Conservation (phyloP, 2,797 vertebrate species). For the Podarcis lilfordi region DNA sequence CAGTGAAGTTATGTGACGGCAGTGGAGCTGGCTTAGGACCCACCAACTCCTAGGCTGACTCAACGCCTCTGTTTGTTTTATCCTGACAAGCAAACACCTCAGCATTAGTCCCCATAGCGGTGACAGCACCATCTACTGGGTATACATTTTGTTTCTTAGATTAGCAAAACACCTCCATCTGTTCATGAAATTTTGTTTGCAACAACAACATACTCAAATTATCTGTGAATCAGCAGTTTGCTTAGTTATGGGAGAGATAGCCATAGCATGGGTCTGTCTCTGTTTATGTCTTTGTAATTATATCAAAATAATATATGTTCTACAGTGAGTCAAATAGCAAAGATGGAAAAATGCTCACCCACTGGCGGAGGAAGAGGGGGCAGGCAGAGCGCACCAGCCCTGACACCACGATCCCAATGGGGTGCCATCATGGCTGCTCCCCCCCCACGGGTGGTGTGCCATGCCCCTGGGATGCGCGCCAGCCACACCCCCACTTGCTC, state of each 20-base stretch:
- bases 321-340: too few relatives aligned
- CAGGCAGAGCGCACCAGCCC: too few relatives aligned
- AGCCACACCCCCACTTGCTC: too few relatives aligned
- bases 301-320: not conserved
- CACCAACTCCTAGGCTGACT: too few relatives aligned
- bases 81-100: not conserved
- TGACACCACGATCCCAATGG: too few relatives aligned
- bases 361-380: too few relatives aligned
- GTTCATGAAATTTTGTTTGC: constrained; percentile 16
- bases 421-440: too few relatives aligned
- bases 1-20: too few relatives aligned
- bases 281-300: not conserved
- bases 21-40: too few relatives aligned
- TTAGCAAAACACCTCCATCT: not conserved
- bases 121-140: not conserved
- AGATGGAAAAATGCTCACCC: too few relatives aligned
- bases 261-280: not conserved
- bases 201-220: not conserved
- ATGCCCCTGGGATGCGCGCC: too few relatives aligned
- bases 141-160: constrained; percentile 18
- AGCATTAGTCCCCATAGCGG: not conserved
- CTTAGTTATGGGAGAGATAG: not conserved
- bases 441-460: rapidly evolving
- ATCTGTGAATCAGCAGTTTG: not conserved
- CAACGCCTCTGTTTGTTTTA: too few relatives aligned